These are phyloP conservation scores for Sclerodermus sp. DNA, from an alignment of 2,888 invertebrate species.

Conservation along the genomic window DNA sequence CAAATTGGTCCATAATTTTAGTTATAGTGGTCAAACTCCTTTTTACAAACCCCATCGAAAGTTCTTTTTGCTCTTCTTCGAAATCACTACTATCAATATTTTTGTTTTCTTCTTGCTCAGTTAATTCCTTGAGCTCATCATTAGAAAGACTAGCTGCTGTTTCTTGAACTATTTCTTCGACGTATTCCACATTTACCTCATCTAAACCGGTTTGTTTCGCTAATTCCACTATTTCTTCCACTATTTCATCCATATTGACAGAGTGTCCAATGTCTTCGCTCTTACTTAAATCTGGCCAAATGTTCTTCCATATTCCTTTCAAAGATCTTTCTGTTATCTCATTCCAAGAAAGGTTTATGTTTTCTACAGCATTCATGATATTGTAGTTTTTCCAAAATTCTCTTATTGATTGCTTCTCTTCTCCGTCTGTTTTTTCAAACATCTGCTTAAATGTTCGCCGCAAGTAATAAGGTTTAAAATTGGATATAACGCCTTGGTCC, in stretches of 20 bases:
- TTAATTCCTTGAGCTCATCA: slow-evolving; percentile 11
- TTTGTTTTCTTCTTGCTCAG: slow-evolving; percentile 11
- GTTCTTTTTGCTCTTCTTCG: slow-evolving; percentile 7
- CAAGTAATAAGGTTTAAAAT: slow-evolving; percentile 33
- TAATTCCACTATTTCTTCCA: slow-evolving; percentile 12
- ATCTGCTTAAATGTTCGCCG: slow-evolving; percentile 16
- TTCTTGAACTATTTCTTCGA: slow-evolving; percentile 12
- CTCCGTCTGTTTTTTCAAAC: background rate
- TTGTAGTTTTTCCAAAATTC: slow-evolving; percentile 21
- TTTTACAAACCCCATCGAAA: slow-evolving; percentile 9
- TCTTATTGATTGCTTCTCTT: slow-evolving; percentile 11
- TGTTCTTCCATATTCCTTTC: slow-evolving; percentile 12
- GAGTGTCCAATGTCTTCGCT: slow-evolving; percentile 7
- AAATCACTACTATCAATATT: slow-evolving; percentile 4
- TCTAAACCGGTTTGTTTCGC: too few species aligned
- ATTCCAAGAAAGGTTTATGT: slow-evolving; percentile 18
- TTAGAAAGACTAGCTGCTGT: slow-evolving; percentile 6
- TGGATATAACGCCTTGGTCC: slow-evolving; percentile 32
- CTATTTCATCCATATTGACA: slow-evolving; percentile 14
- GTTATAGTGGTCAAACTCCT: slow-evolving; percentile 4
- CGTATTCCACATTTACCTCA: slow-evolving; percentile 11
- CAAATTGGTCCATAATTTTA: too few species aligned
- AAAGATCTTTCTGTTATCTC: slow-evolving; percentile 20
- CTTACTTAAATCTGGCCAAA: slow-evolving; percentile 12
- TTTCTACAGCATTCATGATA: slow-evolving; percentile 21